Evolutionary conservation across 2,888 invertebrate species (phyloP).

Genomic region (Dorcus hopei): DNA sequence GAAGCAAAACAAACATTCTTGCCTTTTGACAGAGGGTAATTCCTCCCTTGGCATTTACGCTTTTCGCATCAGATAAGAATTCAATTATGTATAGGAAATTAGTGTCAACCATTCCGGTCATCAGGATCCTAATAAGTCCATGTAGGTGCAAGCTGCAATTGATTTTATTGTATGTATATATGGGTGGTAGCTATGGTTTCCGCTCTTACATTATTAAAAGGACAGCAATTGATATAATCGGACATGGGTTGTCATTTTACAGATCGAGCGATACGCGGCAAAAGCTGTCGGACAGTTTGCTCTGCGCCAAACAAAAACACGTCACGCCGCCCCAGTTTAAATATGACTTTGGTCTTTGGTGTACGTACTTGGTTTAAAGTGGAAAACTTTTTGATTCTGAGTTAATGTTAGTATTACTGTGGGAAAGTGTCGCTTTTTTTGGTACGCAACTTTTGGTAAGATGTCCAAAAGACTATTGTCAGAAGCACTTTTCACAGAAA

Average conservation of each 20-base stretch:
- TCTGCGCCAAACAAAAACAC: not conserved
- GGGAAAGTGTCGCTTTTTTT: not conserved
- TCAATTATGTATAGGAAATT: no score
- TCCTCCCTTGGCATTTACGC: no score
- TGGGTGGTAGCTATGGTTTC: slow-evolving; percentile 35
- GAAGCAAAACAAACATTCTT: no score
- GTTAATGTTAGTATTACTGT: not conserved
- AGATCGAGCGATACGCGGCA: not conserved
- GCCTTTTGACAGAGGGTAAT: no score
- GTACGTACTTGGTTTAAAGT: not conserved
- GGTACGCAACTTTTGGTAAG: not conserved
- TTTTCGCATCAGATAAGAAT: no score
- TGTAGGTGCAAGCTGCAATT: slow-evolving; percentile 29
- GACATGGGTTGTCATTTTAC: slow-evolving; percentile 7
- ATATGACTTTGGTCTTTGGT: not conserved
- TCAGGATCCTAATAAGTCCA: no score
- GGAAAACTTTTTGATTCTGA: not conserved
- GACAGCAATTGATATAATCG: slow-evolving; percentile 11
- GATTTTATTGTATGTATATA: slow-evolving; percentile 46
- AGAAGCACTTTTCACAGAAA: no score
- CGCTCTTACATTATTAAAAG: slow-evolving; percentile 33
- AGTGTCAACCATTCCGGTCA: no score
- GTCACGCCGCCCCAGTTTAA: not conserved
- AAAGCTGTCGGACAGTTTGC: not conserved
- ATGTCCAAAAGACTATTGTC: no score